Evolutionary conservation across 2,888 invertebrate genomes (phyloP).

Genomic region (Rhabditophanes sp.): DNA sequence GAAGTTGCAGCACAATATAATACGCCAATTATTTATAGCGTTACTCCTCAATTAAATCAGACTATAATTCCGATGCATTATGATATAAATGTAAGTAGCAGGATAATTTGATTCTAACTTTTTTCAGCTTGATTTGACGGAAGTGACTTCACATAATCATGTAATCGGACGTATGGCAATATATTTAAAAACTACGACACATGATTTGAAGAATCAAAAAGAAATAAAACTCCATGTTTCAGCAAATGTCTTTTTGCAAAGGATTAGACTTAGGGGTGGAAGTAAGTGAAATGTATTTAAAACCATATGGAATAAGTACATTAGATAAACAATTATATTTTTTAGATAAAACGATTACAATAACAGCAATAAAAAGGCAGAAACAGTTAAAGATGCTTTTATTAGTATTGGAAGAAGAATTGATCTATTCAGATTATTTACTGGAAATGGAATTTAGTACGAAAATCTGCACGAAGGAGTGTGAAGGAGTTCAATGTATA

Average conservation of each 20-base stretch:
- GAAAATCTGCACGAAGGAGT: constrained; percentile 15
- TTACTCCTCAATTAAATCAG: too few relatives aligned
- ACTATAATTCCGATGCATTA: constrained; percentile 40
- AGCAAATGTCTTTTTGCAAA: constrained; percentile 30
- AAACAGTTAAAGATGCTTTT: background rate
- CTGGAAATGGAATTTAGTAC: constrained; percentile 23
- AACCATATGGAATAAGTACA: constrained; percentile 2
- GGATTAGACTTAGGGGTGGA: constrained; percentile 20
- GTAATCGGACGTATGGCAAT: constrained; percentile 28
- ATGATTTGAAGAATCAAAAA: constrained; percentile 34
- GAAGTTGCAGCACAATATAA: too few relatives aligned
- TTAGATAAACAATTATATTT: constrained; percentile 2
- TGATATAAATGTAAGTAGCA: constrained; percentile 22
- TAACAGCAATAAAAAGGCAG: constrained; percentile 26
- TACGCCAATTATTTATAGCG: too few relatives aligned
- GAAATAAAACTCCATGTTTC: constrained; percentile 36
- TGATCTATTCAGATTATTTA: too few relatives aligned
- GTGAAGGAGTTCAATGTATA: too few relatives aligned
- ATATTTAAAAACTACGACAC: constrained; percentile 30
- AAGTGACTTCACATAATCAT: constrained; percentile 19
- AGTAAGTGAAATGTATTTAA: constrained; percentile 9
- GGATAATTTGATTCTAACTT: constrained; percentile 1
- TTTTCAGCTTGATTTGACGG: constrained; percentile 29
- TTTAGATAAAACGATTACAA: constrained; percentile 14
- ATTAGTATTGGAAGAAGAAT: too few relatives aligned